Conservation (phyloP, 2,888 invertebrate genomes). For the Sinopyrophorus schimmeli region DNA sequence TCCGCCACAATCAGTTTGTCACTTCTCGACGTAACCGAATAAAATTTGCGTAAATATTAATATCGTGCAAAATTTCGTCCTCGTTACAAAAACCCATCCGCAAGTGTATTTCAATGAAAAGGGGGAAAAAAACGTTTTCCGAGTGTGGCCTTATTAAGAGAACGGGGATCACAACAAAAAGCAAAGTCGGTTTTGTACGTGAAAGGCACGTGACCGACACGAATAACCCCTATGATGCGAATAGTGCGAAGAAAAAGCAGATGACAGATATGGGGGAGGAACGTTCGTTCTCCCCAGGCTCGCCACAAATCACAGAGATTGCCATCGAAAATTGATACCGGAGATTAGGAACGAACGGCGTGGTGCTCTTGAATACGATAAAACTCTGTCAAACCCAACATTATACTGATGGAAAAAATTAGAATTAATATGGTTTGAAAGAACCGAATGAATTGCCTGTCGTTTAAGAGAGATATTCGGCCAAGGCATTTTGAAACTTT, state of each 20-base stretch:
- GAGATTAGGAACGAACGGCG: conserved; percentile 28
- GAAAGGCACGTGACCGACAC: conserved; percentile 19
- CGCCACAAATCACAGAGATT: conserved; percentile 32
- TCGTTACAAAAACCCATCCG: too few species aligned
- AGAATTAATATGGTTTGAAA: conserved; percentile 10
- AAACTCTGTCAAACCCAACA: conserved; percentile 15
- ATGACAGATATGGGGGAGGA: conserved; percentile 32
- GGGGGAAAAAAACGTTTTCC: conserved; percentile 7
- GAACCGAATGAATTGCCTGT: conserved; percentile 2
- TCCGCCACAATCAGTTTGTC: conserved; percentile 20
- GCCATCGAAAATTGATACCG: conserved; percentile 32
- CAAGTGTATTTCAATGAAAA: conserved; percentile 23
- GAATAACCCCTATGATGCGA: conserved; percentile 20
- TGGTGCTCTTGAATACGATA: conserved; percentile 24
- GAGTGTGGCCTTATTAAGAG: conserved; percentile 7
- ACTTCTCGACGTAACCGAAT: conserved; percentile 19
- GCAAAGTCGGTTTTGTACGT: conserved; percentile 7
- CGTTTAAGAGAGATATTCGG: background rate
- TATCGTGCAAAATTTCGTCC: too few species aligned
- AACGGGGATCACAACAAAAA: conserved; percentile 22
- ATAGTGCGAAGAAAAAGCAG: conserved; percentile 29
- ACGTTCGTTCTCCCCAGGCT: conserved; percentile 30
- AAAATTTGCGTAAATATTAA: too few species aligned
- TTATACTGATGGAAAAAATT: conserved; percentile 11
- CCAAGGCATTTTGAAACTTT: too few species aligned